Evolutionary conservation across 92 coral and sea anemone species (phyloP).

Genomic region (Zoanthus sansibaricus): DNA sequence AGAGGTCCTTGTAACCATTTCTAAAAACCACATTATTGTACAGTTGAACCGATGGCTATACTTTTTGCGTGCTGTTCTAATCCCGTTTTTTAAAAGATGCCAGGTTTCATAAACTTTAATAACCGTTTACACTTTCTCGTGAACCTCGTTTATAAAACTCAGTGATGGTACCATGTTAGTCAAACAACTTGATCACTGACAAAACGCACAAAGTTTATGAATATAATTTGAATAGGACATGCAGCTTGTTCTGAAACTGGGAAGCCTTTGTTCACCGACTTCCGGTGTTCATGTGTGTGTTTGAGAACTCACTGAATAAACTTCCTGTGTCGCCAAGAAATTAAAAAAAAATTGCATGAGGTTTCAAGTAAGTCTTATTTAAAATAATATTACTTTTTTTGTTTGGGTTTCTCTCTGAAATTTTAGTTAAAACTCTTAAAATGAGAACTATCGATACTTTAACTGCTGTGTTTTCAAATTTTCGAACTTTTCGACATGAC

Average conservation of each 20-base stretch:
- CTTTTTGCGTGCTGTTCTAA: neutral
- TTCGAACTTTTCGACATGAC: too few relatives aligned
- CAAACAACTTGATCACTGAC: too few relatives aligned
- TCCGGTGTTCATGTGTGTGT: neutral
- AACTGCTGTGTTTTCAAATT: too few relatives aligned
- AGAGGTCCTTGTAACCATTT: too few relatives aligned
- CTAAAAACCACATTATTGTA: neutral
- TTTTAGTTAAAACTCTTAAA: too few relatives aligned
- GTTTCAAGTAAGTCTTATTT: neutral
- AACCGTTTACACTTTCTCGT: neutral
- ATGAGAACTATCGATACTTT: too few relatives aligned
- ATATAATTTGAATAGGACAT: neutral
- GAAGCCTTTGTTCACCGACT: neutral
- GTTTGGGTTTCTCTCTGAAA: neutral
- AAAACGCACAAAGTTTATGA: neutral
- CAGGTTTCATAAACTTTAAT: neutral
- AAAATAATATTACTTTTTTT: neutral
- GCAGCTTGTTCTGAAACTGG: constrained; percentile 9
- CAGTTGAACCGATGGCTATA: neutral
- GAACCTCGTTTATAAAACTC: neutral
- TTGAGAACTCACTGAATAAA: neutral
- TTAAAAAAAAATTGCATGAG: neutral
- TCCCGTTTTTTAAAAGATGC: too few relatives aligned
- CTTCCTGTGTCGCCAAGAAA: neutral
- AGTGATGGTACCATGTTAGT: too few relatives aligned